Evolutionary conservation across 2,888 invertebrate species (phyloP), one percentile per base, ranked within the genome.

Genomic region (Patella ulyssiponensis): DNA sequence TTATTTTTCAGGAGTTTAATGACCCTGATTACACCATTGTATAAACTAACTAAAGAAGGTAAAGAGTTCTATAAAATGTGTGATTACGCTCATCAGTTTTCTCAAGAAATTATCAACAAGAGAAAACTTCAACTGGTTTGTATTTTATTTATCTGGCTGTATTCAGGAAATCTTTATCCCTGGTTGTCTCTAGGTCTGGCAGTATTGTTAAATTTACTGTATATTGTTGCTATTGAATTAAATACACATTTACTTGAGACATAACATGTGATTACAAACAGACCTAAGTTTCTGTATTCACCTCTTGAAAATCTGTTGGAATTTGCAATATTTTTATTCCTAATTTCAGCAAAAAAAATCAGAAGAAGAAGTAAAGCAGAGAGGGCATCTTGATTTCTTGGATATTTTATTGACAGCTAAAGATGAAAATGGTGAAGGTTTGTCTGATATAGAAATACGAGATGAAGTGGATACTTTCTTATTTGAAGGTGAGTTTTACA

Each of bases 371-470:
- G 17, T 72, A 17, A 23, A 64, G 54, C 75, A 73, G 20, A 74
- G 71, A 58, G 71, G 81, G 1, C 74, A 76, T 27, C 53, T 85
- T 14, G 88, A 88, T 74, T 87, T 88, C 74, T 77, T 88, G 58
- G 88, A 88, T 76, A 87, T 88, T 33, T 74, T 88, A 71, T 76
- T 89, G 27, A 85, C 86, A 3, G 88, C 89, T 0, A 79, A 76
- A 56, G 89, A 89, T 77, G 87, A 87, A 64, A 80, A 85, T 79
- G 89, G 88, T 3, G 71, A 80, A 17, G 88, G 90, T 7, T 72
- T 90, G 75, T 84, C 88, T 23, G 82, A 83, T 64, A 23, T 76
- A 9, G 90, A 90, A 56, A 89, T 90, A 27, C 73, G 86, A 77
- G 85, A 86, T 75, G 89, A 87, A 83, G 89, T 88, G 2, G 84